Evolutionary conservation across 2,888 invertebrate species (phyloP).

Genomic region (Aphodius granarius): DNA sequence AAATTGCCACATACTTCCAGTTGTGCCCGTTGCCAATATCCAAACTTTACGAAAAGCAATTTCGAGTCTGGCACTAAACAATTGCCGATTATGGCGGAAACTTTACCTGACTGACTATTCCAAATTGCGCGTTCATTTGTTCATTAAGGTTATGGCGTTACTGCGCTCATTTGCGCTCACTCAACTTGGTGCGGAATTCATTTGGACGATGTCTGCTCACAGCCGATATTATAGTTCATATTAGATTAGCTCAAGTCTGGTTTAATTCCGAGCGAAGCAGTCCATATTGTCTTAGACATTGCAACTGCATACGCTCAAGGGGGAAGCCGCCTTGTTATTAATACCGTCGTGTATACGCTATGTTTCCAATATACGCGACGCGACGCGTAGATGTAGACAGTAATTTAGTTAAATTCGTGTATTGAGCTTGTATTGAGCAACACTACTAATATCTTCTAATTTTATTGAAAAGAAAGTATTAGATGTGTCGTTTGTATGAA

Average conservation of each 20-base stretch:
- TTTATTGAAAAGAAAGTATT: neutral
- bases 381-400: neutral
- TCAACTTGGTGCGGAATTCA: conserved; percentile 16
- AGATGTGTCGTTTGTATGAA: neutral
- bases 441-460: neutral
- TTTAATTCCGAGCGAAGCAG: conserved; percentile 21
- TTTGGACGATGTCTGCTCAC: conserved; percentile 18
- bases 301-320: neutral
- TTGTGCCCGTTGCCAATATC: neutral
- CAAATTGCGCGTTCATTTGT: neutral
- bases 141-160: neutral
- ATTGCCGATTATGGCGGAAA: neutral
- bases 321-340: conserved; percentile 18
- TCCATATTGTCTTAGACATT: conserved; percentile 21
- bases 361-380: conserved; percentile 12
- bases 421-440: neutral
- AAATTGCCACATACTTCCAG: neutral
- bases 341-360: conserved; percentile 9
- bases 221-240: conserved; percentile 24
- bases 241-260: conserved; percentile 26
- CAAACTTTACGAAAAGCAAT: neutral
- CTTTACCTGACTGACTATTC: neutral
- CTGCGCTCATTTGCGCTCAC: neutral
- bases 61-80: neutral
- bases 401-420: neutral